phyloP scores from a whole-genome alignment of 2,113 vertebrate genomes.

The Gracilinanus agilis region DNA sequence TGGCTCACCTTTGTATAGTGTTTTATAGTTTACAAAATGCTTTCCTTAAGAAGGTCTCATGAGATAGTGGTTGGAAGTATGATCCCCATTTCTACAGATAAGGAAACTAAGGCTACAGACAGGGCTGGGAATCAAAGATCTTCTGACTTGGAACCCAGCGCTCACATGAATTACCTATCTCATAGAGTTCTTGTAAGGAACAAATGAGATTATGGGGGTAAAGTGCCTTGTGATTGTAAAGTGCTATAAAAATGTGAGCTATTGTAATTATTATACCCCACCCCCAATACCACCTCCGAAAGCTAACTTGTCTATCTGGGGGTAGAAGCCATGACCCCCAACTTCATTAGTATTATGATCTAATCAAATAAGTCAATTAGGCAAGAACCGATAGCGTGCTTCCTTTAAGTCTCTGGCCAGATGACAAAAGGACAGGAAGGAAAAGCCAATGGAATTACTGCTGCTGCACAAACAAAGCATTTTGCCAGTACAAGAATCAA shows the following conservation, averaged over 20 bases:
- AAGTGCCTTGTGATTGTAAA: slow-evolving; percentile 25
- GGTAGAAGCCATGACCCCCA: neutral
- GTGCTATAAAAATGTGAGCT: neutral
- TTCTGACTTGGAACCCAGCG: neutral
- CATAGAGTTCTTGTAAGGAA: neutral
- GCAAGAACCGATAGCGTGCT: neutral
- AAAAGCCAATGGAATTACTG: neutral
- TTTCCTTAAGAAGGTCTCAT: neutral
- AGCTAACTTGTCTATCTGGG: neutral
- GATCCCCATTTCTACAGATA: neutral
- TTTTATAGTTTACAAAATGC: neutral
- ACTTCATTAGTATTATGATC: neutral
- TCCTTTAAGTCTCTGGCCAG: neutral
- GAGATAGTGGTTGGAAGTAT: neutral
- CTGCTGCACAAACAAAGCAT: neutral
- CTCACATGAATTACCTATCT: neutral
- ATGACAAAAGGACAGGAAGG: neutral
- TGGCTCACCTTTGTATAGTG: neutral
- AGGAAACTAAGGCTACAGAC: neutral
- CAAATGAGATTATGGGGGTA: neutral
- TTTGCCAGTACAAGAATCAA: fast-evolving
- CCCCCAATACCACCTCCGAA: neutral
- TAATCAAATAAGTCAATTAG: neutral
- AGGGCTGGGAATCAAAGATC: neutral
- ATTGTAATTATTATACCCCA: neutral